Evolutionary conservation across 2,797 vertebrate genomes (phyloP), one percentile per base, ranked within the genome.

Genomic region (Pangasius macronema): DNA sequence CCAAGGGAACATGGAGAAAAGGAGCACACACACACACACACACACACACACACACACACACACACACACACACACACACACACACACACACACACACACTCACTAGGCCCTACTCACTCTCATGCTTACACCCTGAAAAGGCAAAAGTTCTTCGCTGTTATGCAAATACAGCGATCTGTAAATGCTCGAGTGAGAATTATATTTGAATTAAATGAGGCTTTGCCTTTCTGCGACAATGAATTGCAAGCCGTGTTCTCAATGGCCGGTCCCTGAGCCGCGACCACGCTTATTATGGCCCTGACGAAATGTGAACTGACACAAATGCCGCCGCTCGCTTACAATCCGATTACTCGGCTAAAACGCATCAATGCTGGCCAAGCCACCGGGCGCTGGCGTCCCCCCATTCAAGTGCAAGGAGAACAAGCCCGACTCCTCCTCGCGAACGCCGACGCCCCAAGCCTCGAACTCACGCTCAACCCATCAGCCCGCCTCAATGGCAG

Each of bases 291-390:
- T 97, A 97, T 97, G 95, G 96, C 94, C 96, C 96, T 99, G 98
- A 99, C 95, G 96, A 99, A 95, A 99, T 97, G 96, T 95, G 97
- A 98, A 97, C 97, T 99, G 98, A 99, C 98, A 98, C 95, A 98
- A 98, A 98, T 97, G 97, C 98, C 96, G 94, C 94, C 96, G 97
- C 97, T 95, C 92, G 93, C 94, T 96, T 97, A 97, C 97, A 99
- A 98, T 99, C 98, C 97, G 96, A 99, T 99, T 99, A 99, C 96
- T 94, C 90, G 94, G 96, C 97, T 98, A 96, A 97, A 95, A 96
- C 94, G 92, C 96, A 96, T 99, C 97, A 99, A 97, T 97, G 97
- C 97, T 95, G 95, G 94, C 96, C 95, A 96, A 85, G 96, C 96
- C 96, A 94, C 94, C 96, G 96, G 95, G 93, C 88, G 93, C 95